phyloP scores from a whole-genome alignment of 2,797 vertebrate genomes.

The Neosalanx taihuensis region DNA sequence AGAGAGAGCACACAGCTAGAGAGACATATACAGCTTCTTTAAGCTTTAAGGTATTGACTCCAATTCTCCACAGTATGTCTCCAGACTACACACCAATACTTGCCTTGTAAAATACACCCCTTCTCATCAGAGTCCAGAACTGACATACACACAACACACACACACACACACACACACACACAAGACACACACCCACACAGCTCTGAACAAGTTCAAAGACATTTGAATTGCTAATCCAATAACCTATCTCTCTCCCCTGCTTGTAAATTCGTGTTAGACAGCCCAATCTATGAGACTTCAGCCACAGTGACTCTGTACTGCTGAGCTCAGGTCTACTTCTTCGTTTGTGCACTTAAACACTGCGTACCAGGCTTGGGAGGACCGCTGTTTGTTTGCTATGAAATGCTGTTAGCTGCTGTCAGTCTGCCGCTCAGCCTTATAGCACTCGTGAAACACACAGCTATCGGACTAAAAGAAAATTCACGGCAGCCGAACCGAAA shows the following conservation, averaged over 20 bases:
- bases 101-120: constrained; percentile 16
- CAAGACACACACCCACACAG: constrained; percentile 7
- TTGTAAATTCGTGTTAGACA: constrained; percentile 15
- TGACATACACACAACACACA: constrained; percentile 8
- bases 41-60: not conserved
- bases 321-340: constrained; percentile 5
- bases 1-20: not conserved
- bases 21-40: constrained; percentile 3
- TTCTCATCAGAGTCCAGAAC: not conserved
- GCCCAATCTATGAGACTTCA: constrained; percentile 19
- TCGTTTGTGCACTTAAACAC: constrained; percentile 7
- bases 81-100: constrained; percentile 24
- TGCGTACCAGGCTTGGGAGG: constrained; percentile 8
- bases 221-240: constrained; percentile 23
- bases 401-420: constrained; percentile 30
- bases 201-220: not conserved
- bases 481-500: constrained; percentile 15
- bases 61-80: constrained; percentile 36
- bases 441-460: constrained; percentile 29
- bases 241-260: constrained; percentile 17
- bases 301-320: constrained; percentile 6
- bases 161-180: constrained; percentile 7
- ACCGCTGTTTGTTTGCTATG: constrained; percentile 28
- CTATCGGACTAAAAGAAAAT: constrained; percentile 36
- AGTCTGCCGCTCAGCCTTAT: constrained; percentile 14